Evolutionary conservation across 2,888 invertebrate genomes (phyloP).

Genomic region (Macropis europaea): DNA sequence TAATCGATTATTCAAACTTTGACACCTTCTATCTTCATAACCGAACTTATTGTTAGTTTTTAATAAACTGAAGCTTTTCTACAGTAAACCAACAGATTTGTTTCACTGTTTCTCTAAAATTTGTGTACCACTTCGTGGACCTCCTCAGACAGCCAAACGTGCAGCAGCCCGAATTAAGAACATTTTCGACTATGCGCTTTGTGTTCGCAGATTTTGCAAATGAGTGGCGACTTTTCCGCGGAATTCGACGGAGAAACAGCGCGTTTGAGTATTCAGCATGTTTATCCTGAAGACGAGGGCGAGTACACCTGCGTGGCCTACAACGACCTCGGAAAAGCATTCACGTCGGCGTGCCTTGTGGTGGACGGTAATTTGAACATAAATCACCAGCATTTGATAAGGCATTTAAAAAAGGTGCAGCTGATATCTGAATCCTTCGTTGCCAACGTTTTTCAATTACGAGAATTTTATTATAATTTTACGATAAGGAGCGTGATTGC

Average conservation of each 20-base stretch:
- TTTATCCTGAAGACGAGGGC: constrained; percentile 94
- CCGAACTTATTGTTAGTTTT: too few relatives aligned
- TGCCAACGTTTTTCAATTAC: constrained; percentile 14
- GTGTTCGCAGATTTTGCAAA: constrained; percentile 82
- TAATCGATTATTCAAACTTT: too few relatives aligned
- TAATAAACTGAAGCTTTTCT: too few relatives aligned
- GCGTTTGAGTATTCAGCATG: constrained; percentile 86
- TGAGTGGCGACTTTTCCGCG: constrained; percentile 85
- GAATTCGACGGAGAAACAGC: constrained; percentile 87
- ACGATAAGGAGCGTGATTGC: constrained; percentile 6
- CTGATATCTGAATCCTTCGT: constrained; percentile 4
- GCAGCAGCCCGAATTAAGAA: neutral
- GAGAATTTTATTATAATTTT: constrained; percentile 14
- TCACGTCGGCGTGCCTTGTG: constrained; percentile 90
- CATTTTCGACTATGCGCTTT: neutral
- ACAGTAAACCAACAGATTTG: too few relatives aligned
- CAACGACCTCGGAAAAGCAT: constrained; percentile 90
- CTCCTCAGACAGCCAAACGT: too few relatives aligned
- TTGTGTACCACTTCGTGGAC: neutral
- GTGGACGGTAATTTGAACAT: constrained; percentile 86
- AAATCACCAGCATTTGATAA: constrained; percentile 9
- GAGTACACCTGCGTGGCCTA: constrained; percentile 92
- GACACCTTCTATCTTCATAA: too few relatives aligned
- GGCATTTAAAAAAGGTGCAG: neutral
- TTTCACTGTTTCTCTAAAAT: neutral